Evolutionary conservation across 2,888 invertebrate species (phyloP).

Genomic region (Euplagia quadripunctaria): DNA sequence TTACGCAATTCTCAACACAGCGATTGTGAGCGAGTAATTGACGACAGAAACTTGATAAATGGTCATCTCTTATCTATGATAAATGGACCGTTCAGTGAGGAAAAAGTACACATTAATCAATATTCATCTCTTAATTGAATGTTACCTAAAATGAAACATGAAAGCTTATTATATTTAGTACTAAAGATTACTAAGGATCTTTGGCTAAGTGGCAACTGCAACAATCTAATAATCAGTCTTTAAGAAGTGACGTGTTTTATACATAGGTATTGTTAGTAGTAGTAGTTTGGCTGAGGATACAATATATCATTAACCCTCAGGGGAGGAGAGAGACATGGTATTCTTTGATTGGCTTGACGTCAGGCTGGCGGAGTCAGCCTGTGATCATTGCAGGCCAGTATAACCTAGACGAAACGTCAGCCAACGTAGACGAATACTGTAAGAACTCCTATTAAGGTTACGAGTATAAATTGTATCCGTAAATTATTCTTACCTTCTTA

Average conservation of each 20-base stretch:
- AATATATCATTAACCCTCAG: too few species aligned
- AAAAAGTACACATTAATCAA: conserved; percentile 41
- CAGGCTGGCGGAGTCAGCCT: too few species aligned
- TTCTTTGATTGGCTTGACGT: too few species aligned
- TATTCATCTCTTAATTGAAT: conserved; percentile 42
- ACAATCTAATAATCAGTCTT: not conserved
- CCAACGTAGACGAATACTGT: too few species aligned
- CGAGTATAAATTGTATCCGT: too few species aligned
- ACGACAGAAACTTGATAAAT: conserved; percentile 42
- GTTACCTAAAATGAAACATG: conserved; percentile 18
- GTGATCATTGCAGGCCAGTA: too few species aligned
- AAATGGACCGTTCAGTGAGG: conserved; percentile 36
- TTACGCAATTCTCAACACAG: conserved; percentile 18
- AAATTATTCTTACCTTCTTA: too few species aligned
- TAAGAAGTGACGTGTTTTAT: not conserved
- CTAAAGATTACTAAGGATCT: not conserved
- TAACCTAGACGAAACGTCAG: too few species aligned
- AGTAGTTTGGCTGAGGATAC: not conserved
- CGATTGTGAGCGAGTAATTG: conserved; percentile 39
- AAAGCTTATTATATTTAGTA: conserved; percentile 3
- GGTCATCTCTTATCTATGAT: conserved; percentile 46
- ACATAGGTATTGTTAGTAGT: not conserved
- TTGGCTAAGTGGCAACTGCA: not conserved
- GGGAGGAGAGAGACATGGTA: too few species aligned
- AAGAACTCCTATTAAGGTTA: too few species aligned